Evolutionary conservation across 2,888 invertebrate species (phyloP).

Genomic region (Cephus nigrinus): DNA sequence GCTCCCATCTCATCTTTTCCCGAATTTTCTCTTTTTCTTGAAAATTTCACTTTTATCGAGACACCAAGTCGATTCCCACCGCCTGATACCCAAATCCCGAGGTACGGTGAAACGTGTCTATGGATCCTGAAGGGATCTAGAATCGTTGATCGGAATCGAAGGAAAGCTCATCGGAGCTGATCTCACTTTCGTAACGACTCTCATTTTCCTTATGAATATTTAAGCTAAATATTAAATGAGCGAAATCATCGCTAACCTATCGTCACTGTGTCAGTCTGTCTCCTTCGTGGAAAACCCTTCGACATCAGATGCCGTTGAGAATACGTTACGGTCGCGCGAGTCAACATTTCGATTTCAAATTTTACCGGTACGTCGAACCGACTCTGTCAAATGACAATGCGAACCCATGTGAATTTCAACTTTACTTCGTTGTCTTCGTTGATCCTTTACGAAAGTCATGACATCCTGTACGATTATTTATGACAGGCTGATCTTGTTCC

Average conservation of each 20-base stretch:
- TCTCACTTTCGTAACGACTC: slow-evolving; percentile 22
- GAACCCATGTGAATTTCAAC: not conserved
- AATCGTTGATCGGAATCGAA: not conserved
- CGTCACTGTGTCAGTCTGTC: not conserved
- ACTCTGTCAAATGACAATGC: not conserved
- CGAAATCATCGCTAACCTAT: slow-evolving; percentile 52
- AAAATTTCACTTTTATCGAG: not conserved
- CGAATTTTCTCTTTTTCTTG: not conserved
- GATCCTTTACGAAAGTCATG: not conserved
- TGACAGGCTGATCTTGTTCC: not conserved
- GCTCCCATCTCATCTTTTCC: not conserved
- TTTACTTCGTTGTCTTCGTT: not conserved
- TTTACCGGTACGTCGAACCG: not conserved
- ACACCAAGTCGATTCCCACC: not conserved
- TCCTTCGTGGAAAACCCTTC: not conserved
- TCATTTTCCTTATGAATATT: slow-evolving; percentile 53
- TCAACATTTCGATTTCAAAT: slow-evolving; percentile 24
- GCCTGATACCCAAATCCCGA: not conserved
- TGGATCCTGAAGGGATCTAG: not conserved
- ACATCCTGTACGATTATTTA: not conserved
- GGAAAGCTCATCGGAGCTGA: not conserved
- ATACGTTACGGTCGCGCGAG: not conserved
- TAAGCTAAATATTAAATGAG: slow-evolving; percentile 63
- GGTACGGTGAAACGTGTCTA: not conserved
- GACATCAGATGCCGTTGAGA: not conserved